Conservation (phyloP, 2,797 vertebrate species). For the Enteromius trimaculatus region DNA sequence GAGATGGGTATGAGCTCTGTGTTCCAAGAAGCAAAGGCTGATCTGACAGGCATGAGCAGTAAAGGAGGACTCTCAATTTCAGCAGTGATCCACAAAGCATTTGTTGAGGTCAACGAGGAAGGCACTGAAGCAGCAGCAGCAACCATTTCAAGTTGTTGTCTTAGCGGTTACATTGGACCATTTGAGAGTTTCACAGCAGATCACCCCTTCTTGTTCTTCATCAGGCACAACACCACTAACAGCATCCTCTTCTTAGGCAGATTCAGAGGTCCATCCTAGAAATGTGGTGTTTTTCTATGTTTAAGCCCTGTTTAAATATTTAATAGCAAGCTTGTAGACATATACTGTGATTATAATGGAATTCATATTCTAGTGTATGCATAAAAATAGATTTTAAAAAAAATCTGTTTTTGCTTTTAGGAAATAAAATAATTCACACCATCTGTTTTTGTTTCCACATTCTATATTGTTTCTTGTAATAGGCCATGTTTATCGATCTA, state of each 20-base stretch:
- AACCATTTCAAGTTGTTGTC: conserved; percentile 78
- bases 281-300: no score
- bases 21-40: conserved; percentile 78
- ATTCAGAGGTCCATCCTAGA: conserved; percentile 79
- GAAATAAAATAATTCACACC: no score
- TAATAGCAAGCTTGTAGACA: no score
- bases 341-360: no score
- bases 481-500: no score
- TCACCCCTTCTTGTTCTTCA: conserved; percentile 93
- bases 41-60: conserved; percentile 89
- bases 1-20: conserved; percentile 83
- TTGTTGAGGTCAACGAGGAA: conserved; percentile 94
- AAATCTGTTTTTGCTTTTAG: no score
- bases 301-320: no score
- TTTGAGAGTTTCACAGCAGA: conserved; percentile 78
- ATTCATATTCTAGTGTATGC: no score
- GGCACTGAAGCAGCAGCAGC: conserved; percentile 91
- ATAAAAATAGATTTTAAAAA: no score
- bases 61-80: conserved; percentile 83
- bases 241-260: conserved; percentile 87
- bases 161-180: no score
- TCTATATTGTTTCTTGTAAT: no score
- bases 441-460: no score
- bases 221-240: conserved; percentile 83
- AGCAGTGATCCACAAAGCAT: conserved; percentile 87